phyloP scores from a whole-genome alignment of 2,113 vertebrate species.

The Galeopterus variegatus region DNA sequence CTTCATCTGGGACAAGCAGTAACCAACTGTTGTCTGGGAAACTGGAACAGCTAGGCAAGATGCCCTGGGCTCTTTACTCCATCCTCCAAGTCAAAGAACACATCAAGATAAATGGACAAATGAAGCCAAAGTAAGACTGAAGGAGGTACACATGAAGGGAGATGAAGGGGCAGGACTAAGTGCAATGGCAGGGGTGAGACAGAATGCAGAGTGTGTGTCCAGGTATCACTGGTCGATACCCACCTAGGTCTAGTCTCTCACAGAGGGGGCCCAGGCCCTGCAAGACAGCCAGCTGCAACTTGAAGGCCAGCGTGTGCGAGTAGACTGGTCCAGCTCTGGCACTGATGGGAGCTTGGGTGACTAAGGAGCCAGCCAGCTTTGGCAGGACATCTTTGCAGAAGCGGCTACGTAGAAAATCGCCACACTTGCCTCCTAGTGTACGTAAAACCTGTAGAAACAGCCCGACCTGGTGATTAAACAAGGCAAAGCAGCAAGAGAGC shows the following conservation, averaged over 20 bases:
- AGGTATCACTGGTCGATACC: constrained; percentile 75
- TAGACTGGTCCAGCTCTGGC: constrained; percentile 93
- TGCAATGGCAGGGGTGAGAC: not conserved
- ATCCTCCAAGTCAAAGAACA: not conserved
- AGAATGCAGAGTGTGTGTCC: not conserved
- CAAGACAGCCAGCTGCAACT: constrained; percentile 95
- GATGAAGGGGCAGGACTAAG: rapidly evolving
- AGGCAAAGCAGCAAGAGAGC: not conserved
- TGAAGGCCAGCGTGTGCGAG: constrained; percentile 94
- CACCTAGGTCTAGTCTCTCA: constrained; percentile 93
- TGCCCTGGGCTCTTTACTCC: not conserved
- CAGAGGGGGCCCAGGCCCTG: constrained; percentile 95
- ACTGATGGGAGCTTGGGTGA: constrained; percentile 92
- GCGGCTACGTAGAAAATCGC: constrained; percentile 94
- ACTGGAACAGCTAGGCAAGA: not conserved
- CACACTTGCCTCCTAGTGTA: constrained; percentile 91
- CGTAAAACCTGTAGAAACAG: constrained; percentile 92
- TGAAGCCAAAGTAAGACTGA: not conserved
- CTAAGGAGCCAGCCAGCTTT: constrained; percentile 91
- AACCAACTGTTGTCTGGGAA: constrained; percentile 38
- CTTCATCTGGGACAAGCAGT: constrained; percentile 54
- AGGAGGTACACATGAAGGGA: not conserved
- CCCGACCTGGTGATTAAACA: not conserved
- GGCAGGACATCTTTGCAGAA: constrained; percentile 96
- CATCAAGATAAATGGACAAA: not conserved